Base-by-base conservation (phyloP, 2,888 invertebrate genomes). In the Rosalia funebris region DNA sequence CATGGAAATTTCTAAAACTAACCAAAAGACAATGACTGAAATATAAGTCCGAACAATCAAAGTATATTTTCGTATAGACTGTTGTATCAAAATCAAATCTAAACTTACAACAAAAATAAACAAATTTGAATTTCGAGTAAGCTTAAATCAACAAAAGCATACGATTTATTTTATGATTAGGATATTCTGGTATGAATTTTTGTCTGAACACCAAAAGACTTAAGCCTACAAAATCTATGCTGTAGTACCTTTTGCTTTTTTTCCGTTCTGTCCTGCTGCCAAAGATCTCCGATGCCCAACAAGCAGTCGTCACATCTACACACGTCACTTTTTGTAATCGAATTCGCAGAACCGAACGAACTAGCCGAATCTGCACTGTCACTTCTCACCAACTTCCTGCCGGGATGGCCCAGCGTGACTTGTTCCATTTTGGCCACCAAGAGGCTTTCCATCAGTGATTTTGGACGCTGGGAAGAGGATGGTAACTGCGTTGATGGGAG, bases 301-400 rank as follows among this genome's bases (percentile, higher is more conserved):
- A 93, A 82, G 73, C 93, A 93, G 80, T 93, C 93, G 77, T 93
- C 93, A 78, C 93, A 93, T 63, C 89, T 85, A 80, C 93, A 93
- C 68, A 92, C 88, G 75, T 91, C 91, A 79, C 89, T 89, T 12
- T 53, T 36, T 3, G 88, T 84, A 65, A 87, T 73, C 4, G 91
- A 91, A 58, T 89, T 88, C 77, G 85, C 84, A 0, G 91, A 91
- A 12, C 88, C 86, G 57, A 88, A 84, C 55, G 91, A 90, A 78
- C 90, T 89, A 70, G 87, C 87, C 66, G 90, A 90, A 77, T 92
- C 92, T 79, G 91, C 84, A 4, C 92, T 92, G 74, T 92, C 91
- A 16, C 90, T 89, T 69, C 92, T 84, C 59, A 91, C 84, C 66
- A 92, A 79, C 12, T 81, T 74, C 11, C 83, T 80, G 65, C 80